Percentiles rank a stretch among this genome's conserved stretches.
phyloP scores from a whole-genome alignment of 2,113 vertebrate species.

The Excalfactoria chinensis region DNA sequence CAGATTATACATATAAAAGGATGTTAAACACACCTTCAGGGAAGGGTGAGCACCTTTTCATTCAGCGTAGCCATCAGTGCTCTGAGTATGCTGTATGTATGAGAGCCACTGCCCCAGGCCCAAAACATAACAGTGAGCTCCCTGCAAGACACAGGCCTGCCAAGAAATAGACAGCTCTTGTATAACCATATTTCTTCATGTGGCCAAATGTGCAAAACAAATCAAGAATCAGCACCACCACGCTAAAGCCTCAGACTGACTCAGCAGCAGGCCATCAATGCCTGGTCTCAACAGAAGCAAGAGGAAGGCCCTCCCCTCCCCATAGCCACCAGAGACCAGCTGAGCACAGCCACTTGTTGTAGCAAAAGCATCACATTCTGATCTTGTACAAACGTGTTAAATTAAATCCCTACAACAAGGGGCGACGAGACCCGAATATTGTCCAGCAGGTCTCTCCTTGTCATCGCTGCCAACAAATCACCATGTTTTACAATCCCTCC shows the following conservation, averaged over 20 bases:
- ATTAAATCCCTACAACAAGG: neutral
- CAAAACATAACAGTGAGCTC: fast-evolving
- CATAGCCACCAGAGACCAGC: fast-evolving
- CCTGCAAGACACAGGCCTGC: fast-evolving
- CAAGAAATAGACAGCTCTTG: fast-evolving
- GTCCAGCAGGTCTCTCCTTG: fast-evolving
- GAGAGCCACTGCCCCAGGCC: neutral
- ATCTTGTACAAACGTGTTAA: neutral
- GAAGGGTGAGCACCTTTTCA: neutral
- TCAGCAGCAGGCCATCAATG: fast-evolving
- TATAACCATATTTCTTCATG: fast-evolving
- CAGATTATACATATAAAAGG: neutral
- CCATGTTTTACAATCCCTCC: fast-evolving
- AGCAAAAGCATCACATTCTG: fast-evolving
- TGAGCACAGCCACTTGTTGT: neutral
- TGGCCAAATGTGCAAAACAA: fast-evolving
- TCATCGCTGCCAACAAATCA: fast-evolving
- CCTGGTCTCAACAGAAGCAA: neutral
- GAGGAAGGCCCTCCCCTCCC: fast-evolving
- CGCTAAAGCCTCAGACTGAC: fast-evolving
- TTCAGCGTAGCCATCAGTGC: fast-evolving
- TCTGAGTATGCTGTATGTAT: fast-evolving
- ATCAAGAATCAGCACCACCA: neutral
- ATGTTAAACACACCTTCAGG: neutral
- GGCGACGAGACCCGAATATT: neutral